Evolutionary conservation across 2,113 vertebrate genomes (phyloP), one percentile per base, ranked within the genome.

Genomic region (Xyrauchen texanus): DNA sequence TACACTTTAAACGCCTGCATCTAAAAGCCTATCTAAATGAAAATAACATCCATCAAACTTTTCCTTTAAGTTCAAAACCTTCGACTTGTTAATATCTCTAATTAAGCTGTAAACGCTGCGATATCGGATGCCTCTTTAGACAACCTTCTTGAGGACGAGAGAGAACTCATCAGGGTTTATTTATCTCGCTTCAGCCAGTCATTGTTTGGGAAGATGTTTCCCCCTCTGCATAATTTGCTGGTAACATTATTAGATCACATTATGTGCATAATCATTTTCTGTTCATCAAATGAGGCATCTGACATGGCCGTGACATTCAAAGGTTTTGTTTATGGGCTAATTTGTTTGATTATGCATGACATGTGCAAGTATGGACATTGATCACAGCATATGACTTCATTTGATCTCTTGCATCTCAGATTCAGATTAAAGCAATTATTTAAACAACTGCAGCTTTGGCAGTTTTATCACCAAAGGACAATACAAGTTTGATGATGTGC

Each of bases 251-350:
- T 82, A 16, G 79, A 79, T 81, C 67, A 81, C 62, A 81, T 89
- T 84, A 87, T 82, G 86, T 76, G 80, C 82, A 77, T 79, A 86
- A 88, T 90, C 87, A 87, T 77, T 62, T 70, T 83, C 84, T 87
- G 87, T 82, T 88, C 85, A 85, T 90, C 87, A 84, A 84, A 78
- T 83, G 55, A 11, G 62, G 78, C 83, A 78, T 86, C 86, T 84
- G 82, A 78, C 82, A 85, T 89, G 88, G 85, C 86, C 83, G 85
- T 87, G 86, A 86, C 86, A 79, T 88, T 53, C 61, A 80, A 77
- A 75, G 67, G 86, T 83, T 89, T 90, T 87, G 87, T 87, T 89
- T 86, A 85, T 90, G 86, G 83, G 84, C 85, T 89, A 83, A 90
- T 90, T 85, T 89, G 86, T 86, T 88, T 88, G 84, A 90, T 89